Conservation (phyloP, 2,113 vertebrate genomes). For the Lethenteron camtschaticum region DNA sequence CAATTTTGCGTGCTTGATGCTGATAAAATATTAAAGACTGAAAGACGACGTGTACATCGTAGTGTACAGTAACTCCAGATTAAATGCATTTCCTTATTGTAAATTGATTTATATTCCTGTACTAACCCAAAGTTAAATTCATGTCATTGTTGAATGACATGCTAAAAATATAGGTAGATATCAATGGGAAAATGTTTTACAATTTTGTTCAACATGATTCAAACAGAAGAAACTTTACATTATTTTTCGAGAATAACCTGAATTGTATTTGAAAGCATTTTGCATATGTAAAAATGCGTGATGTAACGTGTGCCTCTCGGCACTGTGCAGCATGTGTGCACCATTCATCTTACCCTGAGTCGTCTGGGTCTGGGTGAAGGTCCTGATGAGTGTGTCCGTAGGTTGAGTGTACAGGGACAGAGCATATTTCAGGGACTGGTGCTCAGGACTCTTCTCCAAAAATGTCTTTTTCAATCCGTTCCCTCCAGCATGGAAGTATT, state of each 20-base stretch:
- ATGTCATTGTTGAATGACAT: too few relatives aligned
- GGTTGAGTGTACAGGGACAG: constrained; percentile 93
- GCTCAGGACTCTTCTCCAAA: constrained; percentile 77
- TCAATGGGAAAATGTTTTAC: too few relatives aligned
- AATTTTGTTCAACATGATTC: too few relatives aligned
- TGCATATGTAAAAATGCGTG: neutral
- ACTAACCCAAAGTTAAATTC: too few relatives aligned
- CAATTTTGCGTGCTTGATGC: too few relatives aligned
- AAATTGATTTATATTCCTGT: too few relatives aligned
- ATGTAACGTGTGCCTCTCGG: neutral
- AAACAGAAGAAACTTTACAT: constrained; percentile 25
- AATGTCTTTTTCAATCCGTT: constrained; percentile 91
- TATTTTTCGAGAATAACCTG: constrained; percentile 10
- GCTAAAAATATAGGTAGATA: too few relatives aligned
- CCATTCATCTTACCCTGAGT: constrained; percentile 53
- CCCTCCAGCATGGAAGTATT: constrained; percentile 72
- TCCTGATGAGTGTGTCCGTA: constrained; percentile 89
- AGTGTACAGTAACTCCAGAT: too few relatives aligned
- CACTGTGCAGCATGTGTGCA: neutral
- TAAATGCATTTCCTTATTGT: too few relatives aligned
- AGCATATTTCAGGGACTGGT: constrained; percentile 76
- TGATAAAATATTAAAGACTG: too few relatives aligned
- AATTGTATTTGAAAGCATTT: constrained; percentile 6
- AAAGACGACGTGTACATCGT: too few relatives aligned
- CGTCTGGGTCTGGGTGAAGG: constrained; percentile 78